Evolutionary conservation across 2,797 vertebrate species (phyloP).

Genomic region (Phataginus tetradactyla): DNA sequence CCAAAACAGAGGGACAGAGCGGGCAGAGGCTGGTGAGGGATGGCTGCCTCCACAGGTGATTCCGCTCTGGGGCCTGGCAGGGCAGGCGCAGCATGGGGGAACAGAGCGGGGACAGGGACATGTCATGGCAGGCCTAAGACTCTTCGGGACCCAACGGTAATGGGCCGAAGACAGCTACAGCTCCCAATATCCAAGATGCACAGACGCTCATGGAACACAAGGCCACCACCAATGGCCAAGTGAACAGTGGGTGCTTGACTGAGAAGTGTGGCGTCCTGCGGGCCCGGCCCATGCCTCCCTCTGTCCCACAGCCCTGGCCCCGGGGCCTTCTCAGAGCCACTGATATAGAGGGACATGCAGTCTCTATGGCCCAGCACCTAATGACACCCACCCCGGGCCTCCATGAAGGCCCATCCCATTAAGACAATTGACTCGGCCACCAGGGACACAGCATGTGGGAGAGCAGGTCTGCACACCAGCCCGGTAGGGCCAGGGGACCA

Average conservation of each 20-base stretch:
- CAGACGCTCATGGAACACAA: background rate
- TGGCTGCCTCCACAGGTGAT: too few relatives aligned
- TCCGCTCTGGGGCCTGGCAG: background rate
- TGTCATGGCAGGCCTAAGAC: rapidly evolving
- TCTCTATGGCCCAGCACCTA: background rate
- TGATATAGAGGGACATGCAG: rapidly evolving
- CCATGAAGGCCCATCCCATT: rapidly evolving
- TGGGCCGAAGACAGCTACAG: background rate
- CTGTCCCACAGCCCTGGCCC: background rate
- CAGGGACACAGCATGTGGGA: rapidly evolving
- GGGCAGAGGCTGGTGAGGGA: background rate
- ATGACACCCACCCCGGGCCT: too few relatives aligned
- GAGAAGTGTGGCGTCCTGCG: rapidly evolving
- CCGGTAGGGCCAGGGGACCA: rapidly evolving
- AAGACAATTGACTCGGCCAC: background rate
- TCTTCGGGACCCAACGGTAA: background rate
- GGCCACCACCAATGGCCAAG: background rate
- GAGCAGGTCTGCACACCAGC: background rate
- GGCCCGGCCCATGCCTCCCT: too few relatives aligned
- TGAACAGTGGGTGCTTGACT: rapidly evolving
- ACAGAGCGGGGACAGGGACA: rapidly evolving
- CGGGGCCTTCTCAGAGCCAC: background rate
- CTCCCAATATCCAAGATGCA: background rate
- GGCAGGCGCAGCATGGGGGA: rapidly evolving
- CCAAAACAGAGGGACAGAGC: too few relatives aligned